Base-by-base conservation (phyloP, 2,797 vertebrate species). In the Syngnathus acus region DNA sequence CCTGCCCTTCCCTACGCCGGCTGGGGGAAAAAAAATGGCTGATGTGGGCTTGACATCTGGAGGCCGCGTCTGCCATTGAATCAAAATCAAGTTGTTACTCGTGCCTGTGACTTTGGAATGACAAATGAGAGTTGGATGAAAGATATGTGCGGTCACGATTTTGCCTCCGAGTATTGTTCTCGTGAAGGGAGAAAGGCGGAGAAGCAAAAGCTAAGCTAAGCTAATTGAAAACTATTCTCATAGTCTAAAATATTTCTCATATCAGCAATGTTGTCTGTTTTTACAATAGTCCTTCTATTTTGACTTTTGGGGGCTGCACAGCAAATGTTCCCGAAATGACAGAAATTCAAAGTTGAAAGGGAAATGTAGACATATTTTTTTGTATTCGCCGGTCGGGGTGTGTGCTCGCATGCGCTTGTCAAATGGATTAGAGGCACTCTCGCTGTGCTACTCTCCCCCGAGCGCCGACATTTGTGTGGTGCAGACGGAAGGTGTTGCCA, bases 401-500 rank as follows among this genome's bases (percentile, higher is more conserved):
- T 82, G 69, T 47, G 37, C 62, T 43, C 74, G 65, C 63, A 45
- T 75, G 66, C 69, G 79, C 72, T 82, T 84, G 80, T 84, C 73
- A 77, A 72, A 84, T 21, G 78, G 75, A 88, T 87, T 80, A 74
- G 70, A 64, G 37, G 43, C 75, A 43, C 75, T 68, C 60, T 47
- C 75, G 43, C 69, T 67, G 39, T 62, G 19, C 51, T 47, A 14
- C 32, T 55, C 68, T 68, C 51, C 64, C 9, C 61, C 68, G 65
- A 65, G 68, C 65, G 76, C 10, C 19, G 59, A 42, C 5, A 42
- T 73, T 58, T 53, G 65, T 45, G 50, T 43, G 26, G 66, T 69
- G 74, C 82, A 69, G 68, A 73, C 65, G 48, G 75, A 55, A 51
- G 59, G 69, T 40, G 80, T 88, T 85, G 69, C 88, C 81, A 77